phyloP scores from a whole-genome alignment of 2,113 vertebrate genomes.

The Python bivittatus region DNA sequence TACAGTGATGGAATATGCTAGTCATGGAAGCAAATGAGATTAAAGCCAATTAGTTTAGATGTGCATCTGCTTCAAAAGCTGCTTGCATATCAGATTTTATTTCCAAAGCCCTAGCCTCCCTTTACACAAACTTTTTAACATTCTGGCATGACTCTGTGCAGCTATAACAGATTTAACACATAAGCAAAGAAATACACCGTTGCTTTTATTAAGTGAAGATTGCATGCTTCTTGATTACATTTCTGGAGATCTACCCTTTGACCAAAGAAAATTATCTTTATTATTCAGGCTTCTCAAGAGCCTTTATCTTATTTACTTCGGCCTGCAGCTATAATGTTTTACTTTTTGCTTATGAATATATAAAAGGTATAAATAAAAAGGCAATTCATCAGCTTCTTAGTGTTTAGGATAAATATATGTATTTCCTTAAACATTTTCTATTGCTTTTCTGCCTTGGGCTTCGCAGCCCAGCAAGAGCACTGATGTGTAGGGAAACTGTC shows the following conservation, averaged over 20 bases:
- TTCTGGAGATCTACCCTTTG: not conserved
- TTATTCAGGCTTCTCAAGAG: not conserved
- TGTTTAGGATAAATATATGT: not conserved
- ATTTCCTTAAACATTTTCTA: not conserved
- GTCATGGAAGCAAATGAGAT: conserved; percentile 59
- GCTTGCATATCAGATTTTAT: conserved; percentile 47
- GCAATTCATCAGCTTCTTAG: not conserved
- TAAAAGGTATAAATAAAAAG: too few species aligned
- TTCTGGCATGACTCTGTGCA: conserved; percentile 35
- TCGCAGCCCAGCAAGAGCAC: not conserved
- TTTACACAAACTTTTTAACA: conserved; percentile 47
- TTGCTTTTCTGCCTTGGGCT: not conserved
- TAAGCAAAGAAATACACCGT: not conserved
- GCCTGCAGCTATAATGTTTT: not conserved
- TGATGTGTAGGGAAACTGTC: not conserved
- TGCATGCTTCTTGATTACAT: not conserved
- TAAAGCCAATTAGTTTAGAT: conserved; percentile 68
- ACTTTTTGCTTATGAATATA: not conserved
- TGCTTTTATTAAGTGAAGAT: conserved; percentile 10
- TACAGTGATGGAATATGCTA: conserved; percentile 67
- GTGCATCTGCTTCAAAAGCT: conserved; percentile 62
- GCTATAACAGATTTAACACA: conserved; percentile 32
- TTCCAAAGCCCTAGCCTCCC: conserved; percentile 35
- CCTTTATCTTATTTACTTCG: conserved; percentile 1
- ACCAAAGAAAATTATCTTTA: not conserved